Base-by-base conservation (phyloP, 2,888 invertebrate species). In the Spodoptera littoralis region DNA sequence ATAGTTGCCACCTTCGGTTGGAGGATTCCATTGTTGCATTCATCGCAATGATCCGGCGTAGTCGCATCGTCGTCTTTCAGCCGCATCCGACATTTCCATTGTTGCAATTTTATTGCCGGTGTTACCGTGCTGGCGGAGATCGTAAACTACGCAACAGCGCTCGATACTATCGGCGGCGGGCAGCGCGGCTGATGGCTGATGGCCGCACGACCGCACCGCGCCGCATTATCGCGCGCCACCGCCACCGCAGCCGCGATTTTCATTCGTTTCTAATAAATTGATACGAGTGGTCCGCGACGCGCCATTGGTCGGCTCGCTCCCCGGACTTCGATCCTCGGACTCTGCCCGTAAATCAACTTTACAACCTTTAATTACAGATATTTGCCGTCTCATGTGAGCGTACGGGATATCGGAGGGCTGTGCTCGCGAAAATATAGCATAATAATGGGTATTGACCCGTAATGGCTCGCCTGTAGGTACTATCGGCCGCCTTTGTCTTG, bases 321-420 rank as follows among this genome's bases (percentile, higher is more conserved):
- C 85, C 89, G 84, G 82, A 88, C 89, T 87, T 90, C 91, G 89
- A 91, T 91, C 88, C 92, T 88, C 90, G 85, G 88, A 84, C 92
- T 89, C 83, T 88, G 84, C 92, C 87, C 91, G 94, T 94, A 94
- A 94, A 94, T 94, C 94, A 94, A 93, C 91, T 94, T 94, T 94
- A 94, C 94, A 94, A 90, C 94, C 93, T 93, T 93, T 94, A 94
- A 94, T 94, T 94, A 94, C 94, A 94, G 90, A 93, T 93, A 94
- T 94, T 94, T 93, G 92, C 94, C 91, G 89, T 93, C 93, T 92
- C 91, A 92, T 92, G 91, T 88, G 90, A 91, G 89, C 84, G 92
- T 89, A 88, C 88, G 91, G 90, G 90, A 90, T 92, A 93, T 93
- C 93, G 90, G 90, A 90, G 92, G 91, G 92, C 90, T 84, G 92